A percentile compares a stretch with the other conserved stretches of the same genome.
These are phyloP conservation scores for Atta cephalotes DNA, from an alignment of 1,140 invertebrate genomes.

Conservation along the genomic window DNA sequence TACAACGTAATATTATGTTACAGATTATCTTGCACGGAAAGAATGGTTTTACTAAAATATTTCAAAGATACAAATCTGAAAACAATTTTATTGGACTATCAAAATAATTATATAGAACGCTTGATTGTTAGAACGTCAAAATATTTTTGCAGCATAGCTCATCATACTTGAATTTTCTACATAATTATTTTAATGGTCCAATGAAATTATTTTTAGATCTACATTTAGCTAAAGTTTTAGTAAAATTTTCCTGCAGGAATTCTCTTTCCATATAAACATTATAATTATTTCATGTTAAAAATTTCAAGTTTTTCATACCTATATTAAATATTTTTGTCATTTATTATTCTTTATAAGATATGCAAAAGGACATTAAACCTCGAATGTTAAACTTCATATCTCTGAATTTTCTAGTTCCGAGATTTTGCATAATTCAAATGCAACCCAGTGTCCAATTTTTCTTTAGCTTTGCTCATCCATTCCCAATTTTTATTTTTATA, in stretches of 20 bases:
- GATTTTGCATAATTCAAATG: conserved; percentile 59
- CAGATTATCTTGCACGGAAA: not conserved
- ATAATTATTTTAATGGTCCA: not conserved
- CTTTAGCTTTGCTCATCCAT: conserved; percentile 23
- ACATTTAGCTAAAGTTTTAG: too few relatives aligned
- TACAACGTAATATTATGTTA: not conserved
- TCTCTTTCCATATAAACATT: too few relatives aligned
- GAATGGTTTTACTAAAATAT: too few relatives aligned
- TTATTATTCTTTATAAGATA: not conserved
- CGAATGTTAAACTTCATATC: too few relatives aligned
- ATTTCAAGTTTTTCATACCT: not conserved
- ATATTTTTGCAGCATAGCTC: too few relatives aligned
- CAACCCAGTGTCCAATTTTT: conserved; percentile 44
- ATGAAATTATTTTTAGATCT: too few relatives aligned
- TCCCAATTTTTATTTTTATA: conserved; percentile 65
- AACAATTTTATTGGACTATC: too few relatives aligned
- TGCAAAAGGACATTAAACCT: not conserved
- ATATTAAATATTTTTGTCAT: not conserved
- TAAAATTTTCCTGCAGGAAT: too few relatives aligned
- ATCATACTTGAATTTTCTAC: not conserved
- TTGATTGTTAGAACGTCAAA: too few relatives aligned
- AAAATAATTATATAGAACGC: too few relatives aligned
- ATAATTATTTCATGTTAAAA: not conserved
- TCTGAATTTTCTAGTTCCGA: not conserved
- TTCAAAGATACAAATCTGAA: too few relatives aligned